These are phyloP conservation scores for Caranx melampygus DNA, from an alignment of 2,113 vertebrate genomes.

Conservation along the genomic window DNA sequence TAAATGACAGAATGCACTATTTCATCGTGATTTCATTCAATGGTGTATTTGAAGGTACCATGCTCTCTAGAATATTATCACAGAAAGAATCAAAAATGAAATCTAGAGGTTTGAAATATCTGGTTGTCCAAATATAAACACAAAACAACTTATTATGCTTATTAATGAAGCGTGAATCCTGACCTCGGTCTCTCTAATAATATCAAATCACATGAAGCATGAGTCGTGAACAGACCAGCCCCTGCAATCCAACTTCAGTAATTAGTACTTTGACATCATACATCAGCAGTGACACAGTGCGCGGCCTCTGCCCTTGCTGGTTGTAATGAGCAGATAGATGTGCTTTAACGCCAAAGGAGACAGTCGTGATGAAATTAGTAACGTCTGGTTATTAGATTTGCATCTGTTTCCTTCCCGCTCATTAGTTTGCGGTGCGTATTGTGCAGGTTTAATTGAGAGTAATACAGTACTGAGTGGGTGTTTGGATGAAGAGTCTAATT, in stretches of 20 bases:
- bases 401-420: conserved; percentile 53
- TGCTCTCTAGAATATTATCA: background rate
- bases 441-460: conserved; percentile 39
- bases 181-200: conserved; percentile 38
- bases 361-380: conserved; percentile 59
- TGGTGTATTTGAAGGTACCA: background rate
- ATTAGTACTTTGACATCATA: conserved; percentile 53
- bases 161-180: conserved; percentile 8
- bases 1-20: background rate
- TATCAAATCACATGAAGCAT: conserved; percentile 31
- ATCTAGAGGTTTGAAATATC: background rate
- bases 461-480: conserved; percentile 19
- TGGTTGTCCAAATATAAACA: background rate
- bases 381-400: conserved; percentile 64
- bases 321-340: conserved; percentile 65
- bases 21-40: background rate
- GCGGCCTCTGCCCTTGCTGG: conserved; percentile 32
- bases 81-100: background rate
- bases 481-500: conserved; percentile 12
- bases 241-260: conserved; percentile 25
- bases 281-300: conserved; percentile 45
- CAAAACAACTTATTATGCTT: background rate
- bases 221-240: conserved; percentile 35
- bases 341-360: conserved; percentile 27
- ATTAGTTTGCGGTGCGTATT: conserved; percentile 38